Conservation (phyloP, 2,797 vertebrate genomes). For the Darevskia nairensis region DNA sequence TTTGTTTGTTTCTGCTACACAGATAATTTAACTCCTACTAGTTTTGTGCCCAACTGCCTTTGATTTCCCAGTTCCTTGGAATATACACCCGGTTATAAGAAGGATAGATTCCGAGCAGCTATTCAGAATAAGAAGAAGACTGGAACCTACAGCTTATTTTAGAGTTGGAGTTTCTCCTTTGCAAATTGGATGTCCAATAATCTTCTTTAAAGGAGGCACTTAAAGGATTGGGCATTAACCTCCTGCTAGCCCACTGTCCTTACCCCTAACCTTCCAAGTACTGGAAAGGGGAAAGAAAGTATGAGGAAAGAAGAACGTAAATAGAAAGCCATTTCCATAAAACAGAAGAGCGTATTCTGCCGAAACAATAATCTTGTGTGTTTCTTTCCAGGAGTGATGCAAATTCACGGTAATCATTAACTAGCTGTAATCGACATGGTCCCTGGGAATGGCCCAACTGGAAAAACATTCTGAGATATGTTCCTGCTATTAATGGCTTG, state of each 20-base stretch:
- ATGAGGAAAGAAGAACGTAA: constrained; percentile 5
- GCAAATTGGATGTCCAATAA: background rate
- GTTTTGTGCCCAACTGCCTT: background rate
- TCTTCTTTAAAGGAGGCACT: background rate
- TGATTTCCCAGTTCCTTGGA: background rate
- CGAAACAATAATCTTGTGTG: constrained; percentile 27
- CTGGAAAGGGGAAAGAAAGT: background rate
- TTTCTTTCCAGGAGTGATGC: constrained; percentile 44
- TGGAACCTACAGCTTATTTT: background rate
- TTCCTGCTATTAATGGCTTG: constrained; percentile 53
- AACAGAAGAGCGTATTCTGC: constrained; percentile 16
- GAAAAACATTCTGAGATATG: constrained; percentile 36
- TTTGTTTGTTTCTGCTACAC: background rate
- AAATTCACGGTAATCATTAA: constrained; percentile 70
- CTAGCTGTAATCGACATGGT: constrained; percentile 55
- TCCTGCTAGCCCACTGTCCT: background rate
- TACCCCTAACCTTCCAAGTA: background rate
- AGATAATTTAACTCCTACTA: background rate
- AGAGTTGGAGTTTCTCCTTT: background rate
- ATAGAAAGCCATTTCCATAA: background rate
- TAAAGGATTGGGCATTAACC: background rate
- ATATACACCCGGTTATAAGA: background rate
- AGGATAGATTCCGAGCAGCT: background rate
- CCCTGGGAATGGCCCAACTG: constrained; percentile 67
- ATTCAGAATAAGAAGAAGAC: background rate